Evolutionary conservation across 30 jellyfish, hydroid and myxozoan species (phyloP), one percentile per base, ranked within the genome.

Genomic region (Nemopilema nomurai): DNA sequence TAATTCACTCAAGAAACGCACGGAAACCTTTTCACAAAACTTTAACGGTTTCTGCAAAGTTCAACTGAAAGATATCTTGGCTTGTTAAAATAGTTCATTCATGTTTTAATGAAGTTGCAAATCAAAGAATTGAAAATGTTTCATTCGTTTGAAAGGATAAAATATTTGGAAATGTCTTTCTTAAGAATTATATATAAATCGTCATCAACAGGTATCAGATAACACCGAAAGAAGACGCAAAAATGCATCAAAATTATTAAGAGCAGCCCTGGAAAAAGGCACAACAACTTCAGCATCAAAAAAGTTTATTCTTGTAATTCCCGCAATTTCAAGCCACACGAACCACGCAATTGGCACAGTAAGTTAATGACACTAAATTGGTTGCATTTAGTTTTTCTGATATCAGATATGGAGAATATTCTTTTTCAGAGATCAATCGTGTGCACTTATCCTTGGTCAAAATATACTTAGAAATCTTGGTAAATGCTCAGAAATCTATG

Each of bases 191-290:
- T 41, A 41, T 41, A 41, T 41, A 41, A 3, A 41, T 3, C 6
- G 13, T 41, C 6, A 41, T 41, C 57, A 41, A 41, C 57, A 41
- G 57, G 13, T 41, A 3, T 41, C 57, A 6, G 6, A 41, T 63
- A 63, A 63, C 73, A 63, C 73, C 30, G 73, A 63, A 63, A 63
- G 73, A n/a, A 63, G 73, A 63, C 73, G 73, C 73, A 63, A 63
- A 63, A 6, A 63, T 63, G 7, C 73, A 18, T 63, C 73, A 63
- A 63, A 63, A 25, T 20, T 21, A 20, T 63, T 63, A 3, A 18
- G 73, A 63, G 73, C 28, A 63, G n/a, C n/a, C n/a, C n/a, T n/a
- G n/a, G n/a, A n/a, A n/a, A 22, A 30, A 26, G 33, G 24, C 30
- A 19, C 30, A 68, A 49, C 30, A 21, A 68, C 33, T 19, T 17